Conservation (phyloP, 30 jellyfish, hydroid and myxozoan genomes). For the Hydractinia symbiolongicarpus region DNA sequence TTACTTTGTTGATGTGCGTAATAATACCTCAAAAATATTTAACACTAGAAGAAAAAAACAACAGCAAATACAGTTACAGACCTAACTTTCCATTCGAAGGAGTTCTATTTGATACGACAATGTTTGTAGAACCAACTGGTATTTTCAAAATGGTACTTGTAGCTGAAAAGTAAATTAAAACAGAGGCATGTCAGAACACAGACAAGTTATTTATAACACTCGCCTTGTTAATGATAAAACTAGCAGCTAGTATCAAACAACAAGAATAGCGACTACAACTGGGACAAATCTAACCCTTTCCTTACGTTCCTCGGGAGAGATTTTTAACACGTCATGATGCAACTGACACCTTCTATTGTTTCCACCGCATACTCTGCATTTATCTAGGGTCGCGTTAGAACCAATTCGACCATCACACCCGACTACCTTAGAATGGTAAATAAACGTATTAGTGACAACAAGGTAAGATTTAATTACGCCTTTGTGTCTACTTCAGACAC, state of each 20-base stretch:
- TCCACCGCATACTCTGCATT: conserved; percentile 15
- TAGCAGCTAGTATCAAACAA: no score
- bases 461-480: no score
- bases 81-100: conserved; percentile 7
- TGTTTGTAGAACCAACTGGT: neutral
- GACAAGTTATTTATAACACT: no score
- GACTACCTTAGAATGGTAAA: neutral
- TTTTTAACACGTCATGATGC: neutral
- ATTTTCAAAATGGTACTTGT: neutral
- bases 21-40: no score
- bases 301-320: neutral
- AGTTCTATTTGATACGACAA: neutral
- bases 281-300: no score
- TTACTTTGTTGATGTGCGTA: no score
- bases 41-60: no score
- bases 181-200: no score
- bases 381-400: neutral
- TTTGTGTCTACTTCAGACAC: no score
- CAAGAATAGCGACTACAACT: no score
- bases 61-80: neutral
- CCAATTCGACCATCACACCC: neutral
- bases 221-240: no score
- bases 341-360: neutral
- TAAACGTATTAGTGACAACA: no score
- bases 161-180: neutral